Evolutionary conservation across 2,888 invertebrate genomes (phyloP).

Genomic region (Merodon equestris): DNA sequence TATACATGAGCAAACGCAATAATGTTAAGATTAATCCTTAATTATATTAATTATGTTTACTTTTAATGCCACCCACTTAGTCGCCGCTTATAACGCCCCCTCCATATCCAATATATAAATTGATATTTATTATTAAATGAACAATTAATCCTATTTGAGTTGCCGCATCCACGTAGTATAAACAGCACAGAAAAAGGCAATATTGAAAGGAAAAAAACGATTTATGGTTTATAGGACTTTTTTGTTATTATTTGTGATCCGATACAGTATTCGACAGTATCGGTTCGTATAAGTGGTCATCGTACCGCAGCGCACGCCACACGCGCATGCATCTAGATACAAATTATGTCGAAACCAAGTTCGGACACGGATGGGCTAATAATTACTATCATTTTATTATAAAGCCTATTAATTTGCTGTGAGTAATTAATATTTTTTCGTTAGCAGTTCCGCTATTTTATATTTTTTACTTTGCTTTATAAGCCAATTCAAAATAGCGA

Average conservation of each 20-base stretch:
- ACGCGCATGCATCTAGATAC: constrained; percentile 7
- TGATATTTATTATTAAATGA: constrained; percentile 39
- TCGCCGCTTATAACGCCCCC: too few relatives aligned
- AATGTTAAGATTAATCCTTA: too few relatives aligned
- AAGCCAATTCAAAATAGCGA: constrained; percentile 3
- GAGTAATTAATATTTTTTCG: constrained; percentile 61
- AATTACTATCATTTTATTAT: constrained; percentile 66
- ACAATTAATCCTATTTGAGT: too few relatives aligned
- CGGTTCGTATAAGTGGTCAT: background rate
- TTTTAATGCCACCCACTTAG: too few relatives aligned
- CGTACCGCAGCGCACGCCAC: background rate
- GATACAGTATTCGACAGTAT: constrained; percentile 6
- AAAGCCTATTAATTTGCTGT: constrained; percentile 66
- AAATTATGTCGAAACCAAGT: constrained; percentile 28
- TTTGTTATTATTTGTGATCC: constrained; percentile 30
- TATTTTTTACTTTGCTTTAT: background rate
- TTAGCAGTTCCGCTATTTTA: too few relatives aligned
- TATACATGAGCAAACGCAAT: too few relatives aligned
- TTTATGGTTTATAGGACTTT: constrained; percentile 45
- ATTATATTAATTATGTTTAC: too few relatives aligned
- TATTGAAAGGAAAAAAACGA: constrained; percentile 37
- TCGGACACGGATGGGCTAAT: constrained; percentile 41
- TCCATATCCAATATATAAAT: too few relatives aligned
- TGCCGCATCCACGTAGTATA: constrained; percentile 37
- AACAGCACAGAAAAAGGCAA: constrained; percentile 8